phyloP scores from a whole-genome alignment of 1,140 invertebrate genomes.

The Riptortus pedestris region DNA sequence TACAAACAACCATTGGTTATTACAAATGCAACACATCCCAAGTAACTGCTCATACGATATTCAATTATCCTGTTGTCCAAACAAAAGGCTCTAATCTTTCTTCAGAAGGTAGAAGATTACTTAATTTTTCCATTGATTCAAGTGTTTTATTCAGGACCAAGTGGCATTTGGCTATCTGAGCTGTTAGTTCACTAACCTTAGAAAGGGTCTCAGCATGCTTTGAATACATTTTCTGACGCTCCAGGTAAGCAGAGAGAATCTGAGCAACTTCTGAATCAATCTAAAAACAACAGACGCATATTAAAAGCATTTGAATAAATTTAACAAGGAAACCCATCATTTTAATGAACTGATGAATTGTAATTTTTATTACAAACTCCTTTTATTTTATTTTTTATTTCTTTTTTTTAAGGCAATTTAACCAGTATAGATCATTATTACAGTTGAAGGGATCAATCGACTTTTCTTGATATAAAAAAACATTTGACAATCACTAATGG shows the following conservation, averaged over 20 bases:
- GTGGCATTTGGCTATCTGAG: constrained; percentile 71
- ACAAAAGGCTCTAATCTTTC: constrained; percentile 81
- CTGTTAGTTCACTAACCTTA: constrained; percentile 63
- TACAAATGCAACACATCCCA: no score
- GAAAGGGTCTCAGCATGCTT: constrained; percentile 74
- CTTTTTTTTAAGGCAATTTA: neutral
- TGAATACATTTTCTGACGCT: constrained; percentile 71
- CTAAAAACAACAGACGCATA: constrained; percentile 44
- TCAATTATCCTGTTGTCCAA: constrained; percentile 71
- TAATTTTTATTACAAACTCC: constrained; percentile 5
- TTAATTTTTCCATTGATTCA: constrained; percentile 72
- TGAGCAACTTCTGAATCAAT: constrained; percentile 61
- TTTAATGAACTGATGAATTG: neutral
- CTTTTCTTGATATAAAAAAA: no score
- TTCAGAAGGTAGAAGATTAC: constrained; percentile 68
- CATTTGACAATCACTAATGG: no score
- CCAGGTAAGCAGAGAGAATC: constrained; percentile 56
- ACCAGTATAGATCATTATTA: no score
- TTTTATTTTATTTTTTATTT: no score
- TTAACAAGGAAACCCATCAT: neutral
- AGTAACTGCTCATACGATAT: no score
- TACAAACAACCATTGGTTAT: no score
- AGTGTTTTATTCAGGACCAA: constrained; percentile 71
- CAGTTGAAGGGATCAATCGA: no score
- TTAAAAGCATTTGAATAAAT: neutral